phyloP scores from a whole-genome alignment of 92 coral and sea anemone species.

The Heliopora coerulea region DNA sequence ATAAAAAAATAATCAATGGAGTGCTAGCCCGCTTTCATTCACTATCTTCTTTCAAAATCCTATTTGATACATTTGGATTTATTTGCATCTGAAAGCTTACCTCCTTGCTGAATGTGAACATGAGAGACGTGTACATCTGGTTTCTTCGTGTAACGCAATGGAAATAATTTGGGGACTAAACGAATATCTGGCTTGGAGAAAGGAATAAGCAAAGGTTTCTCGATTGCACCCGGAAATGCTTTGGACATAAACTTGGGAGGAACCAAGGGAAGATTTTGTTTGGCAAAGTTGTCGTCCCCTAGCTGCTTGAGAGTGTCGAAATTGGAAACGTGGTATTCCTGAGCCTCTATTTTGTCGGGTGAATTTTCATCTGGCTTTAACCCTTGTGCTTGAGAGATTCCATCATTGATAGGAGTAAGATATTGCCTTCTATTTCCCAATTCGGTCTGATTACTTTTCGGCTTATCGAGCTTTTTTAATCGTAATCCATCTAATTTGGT shows the following conservation, averaged over 20 bases:
- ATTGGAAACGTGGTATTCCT: neutral
- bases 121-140: slow-evolving; percentile 77
- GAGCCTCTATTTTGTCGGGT: neutral
- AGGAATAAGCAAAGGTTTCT: slow-evolving; percentile 77
- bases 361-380: neutral
- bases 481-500: neutral
- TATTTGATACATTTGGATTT: too few relatives aligned
- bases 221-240: neutral
- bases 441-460: neutral
- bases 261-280: neutral
- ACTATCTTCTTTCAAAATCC: too few relatives aligned
- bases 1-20: too few relatives aligned
- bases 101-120: slow-evolving; percentile 65
- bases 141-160: slow-evolving; percentile 61
- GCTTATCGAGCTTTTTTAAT: slow-evolving; percentile 2
- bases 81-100: too few relatives aligned
- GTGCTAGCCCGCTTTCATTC: too few relatives aligned
- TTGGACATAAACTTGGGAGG: neutral
- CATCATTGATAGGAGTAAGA: neutral
- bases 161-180: slow-evolving; percentile 78
- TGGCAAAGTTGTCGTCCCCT: neutral
- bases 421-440: slow-evolving; percentile 24
- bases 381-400: neutral
- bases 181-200: slow-evolving; percentile 58
- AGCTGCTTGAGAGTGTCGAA: neutral